Base-by-base conservation (phyloP, 2,113 vertebrate species). In the Pluvianellus socialis region DNA sequence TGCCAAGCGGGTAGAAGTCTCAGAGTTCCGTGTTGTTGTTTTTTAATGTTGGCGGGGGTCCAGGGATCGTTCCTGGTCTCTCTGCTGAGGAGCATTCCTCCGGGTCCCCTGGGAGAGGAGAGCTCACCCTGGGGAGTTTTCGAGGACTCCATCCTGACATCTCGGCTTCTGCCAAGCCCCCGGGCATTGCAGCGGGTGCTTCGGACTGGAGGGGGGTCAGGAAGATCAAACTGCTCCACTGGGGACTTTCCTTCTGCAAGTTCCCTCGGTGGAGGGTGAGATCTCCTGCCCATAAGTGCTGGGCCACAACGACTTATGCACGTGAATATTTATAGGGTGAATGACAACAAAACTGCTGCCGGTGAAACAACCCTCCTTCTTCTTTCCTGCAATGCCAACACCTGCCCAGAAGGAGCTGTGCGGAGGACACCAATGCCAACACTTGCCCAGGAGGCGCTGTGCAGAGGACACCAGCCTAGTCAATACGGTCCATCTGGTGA, bases 271-370 rank as follows among this genome's bases (percentile, higher is more conserved):
- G 70, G 47, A 92, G 61, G 44, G 19, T 44, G 32, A 81, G 19
- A n/a, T 63, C n/a, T 79, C 49, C n/a, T 82, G 58, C 42, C 28
- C 21, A 2, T 0, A 1, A 52, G 19, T 0, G 0, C n/a, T 28
- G 66, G 79, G 9, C 44, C 76, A n/a, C 3, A 4, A 7, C 0
- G 0, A n/a, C 40, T 8, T 19, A 47, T 45, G 42, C 0, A 2
- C 4, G 26, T 20, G 59, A 53, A 9, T 10, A 14, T 59, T 55
- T 24, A 32, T 18, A 28, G 71, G 24, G 38, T 0, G 0, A 58
- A 42, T 3, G 30, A 15, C 35, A 66, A 35, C 33, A 58, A 20
- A 76, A 35, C 49, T 42, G 38, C 59, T 62, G 79, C 27, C 19
- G 63, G 56, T 10, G 61, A 35, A 45, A 73, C 11, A 14, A 6